phyloP scores from a whole-genome alignment of 1,140 invertebrate genomes.

The Periplaneta americana region DNA sequence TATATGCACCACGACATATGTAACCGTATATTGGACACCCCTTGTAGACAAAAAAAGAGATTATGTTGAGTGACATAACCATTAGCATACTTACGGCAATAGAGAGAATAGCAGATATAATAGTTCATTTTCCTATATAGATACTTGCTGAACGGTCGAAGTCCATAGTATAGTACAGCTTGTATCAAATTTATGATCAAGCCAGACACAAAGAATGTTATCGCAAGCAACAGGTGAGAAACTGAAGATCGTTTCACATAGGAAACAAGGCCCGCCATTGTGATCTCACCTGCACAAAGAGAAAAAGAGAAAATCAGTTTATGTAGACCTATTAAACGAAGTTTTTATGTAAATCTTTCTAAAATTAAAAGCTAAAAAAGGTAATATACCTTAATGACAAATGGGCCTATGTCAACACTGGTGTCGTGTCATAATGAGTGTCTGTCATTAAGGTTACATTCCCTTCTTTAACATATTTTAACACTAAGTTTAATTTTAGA shows the following conservation, averaged over 20 bases:
- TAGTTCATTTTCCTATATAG: constrained; percentile 87
- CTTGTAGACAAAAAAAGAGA: no score
- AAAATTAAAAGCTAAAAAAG: no score
- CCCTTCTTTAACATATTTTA: no score
- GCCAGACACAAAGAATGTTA: constrained; percentile 86
- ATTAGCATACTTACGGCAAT: constrained; percentile 91
- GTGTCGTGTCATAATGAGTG: no score
- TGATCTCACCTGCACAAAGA: not conserved
- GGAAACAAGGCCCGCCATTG: constrained; percentile 8
- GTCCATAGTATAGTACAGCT: constrained; percentile 63
- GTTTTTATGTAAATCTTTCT: not conserved
- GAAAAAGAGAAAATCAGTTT: not conserved
- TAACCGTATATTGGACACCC: no score
- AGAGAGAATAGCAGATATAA: constrained; percentile 83
- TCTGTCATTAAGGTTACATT: no score
- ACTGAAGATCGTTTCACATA: constrained; percentile 14
- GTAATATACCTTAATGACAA: no score
- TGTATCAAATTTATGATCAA: constrained; percentile 81
- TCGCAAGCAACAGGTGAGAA: constrained; percentile 62
- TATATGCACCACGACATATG: no score
- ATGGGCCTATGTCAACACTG: no score
- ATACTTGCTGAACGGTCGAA: constrained; percentile 67
- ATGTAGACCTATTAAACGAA: not conserved
- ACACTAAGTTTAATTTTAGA: no score
- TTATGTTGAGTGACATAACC: no score